Conservation (phyloP, 2,113 vertebrate genomes). For the Neotoma lepida region DNA sequence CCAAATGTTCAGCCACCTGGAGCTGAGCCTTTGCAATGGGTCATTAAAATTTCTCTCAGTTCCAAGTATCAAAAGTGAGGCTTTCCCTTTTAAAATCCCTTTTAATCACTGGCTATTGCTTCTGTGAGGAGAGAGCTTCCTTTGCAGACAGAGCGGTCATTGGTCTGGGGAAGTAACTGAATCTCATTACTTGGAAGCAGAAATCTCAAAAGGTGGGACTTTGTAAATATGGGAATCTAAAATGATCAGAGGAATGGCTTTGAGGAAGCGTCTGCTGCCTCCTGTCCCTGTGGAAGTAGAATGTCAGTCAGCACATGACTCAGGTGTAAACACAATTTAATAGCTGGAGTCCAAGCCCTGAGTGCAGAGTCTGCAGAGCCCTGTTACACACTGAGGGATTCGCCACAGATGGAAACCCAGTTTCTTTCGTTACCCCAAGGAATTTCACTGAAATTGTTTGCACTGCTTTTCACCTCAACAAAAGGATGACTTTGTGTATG, state of each 20-base stretch:
- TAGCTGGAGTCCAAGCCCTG: background rate
- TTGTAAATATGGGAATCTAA: background rate
- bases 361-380: background rate
- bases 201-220: background rate
- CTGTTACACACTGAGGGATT: background rate
- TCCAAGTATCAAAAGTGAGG: background rate
- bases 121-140: background rate
- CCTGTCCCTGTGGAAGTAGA: background rate
- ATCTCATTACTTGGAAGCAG: background rate
- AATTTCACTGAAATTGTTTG: constrained; percentile 45
- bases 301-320: background rate
- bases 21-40: background rate
- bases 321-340: background rate
- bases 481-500: background rate
- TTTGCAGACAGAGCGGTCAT: background rate
- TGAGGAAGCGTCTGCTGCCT: background rate
- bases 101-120: background rate
- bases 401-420: background rate
- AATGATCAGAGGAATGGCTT: background rate
- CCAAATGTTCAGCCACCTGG: background rate
- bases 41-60: constrained; percentile 31
- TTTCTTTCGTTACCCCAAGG: constrained; percentile 25
- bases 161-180: constrained; percentile 8
- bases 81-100: background rate
- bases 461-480: background rate